A percentile compares a stretch with the other conserved stretches of the same genome.
These are phyloP conservation scores for Cataglyphis hispanica DNA, from an alignment of 1,140 invertebrate genomes.

Conservation along the genomic window DNA sequence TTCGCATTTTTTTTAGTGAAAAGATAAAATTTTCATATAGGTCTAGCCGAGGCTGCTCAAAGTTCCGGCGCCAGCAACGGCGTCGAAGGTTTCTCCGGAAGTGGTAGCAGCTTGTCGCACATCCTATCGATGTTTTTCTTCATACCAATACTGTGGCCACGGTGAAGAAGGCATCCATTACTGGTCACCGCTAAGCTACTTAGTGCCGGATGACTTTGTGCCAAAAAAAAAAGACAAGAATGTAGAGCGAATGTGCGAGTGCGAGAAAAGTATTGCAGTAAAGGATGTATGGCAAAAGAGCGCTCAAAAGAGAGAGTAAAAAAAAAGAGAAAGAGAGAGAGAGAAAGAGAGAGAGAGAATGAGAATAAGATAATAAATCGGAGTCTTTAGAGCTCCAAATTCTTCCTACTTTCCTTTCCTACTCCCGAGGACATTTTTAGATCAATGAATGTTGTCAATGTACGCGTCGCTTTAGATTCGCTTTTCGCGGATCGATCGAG, in stretches of 20 bases:
- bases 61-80: conserved; percentile 66
- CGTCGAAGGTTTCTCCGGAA: conserved; percentile 13
- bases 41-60: conserved; percentile 72
- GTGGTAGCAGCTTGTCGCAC: conserved; percentile 58
- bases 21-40: conserved; percentile 45
- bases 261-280: not conserved
- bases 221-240: conserved; percentile 72
- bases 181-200: conserved; percentile 66
- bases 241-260: conserved; percentile 51
- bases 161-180: conserved; percentile 72
- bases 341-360: conserved; percentile 10
- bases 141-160: conserved; percentile 68
- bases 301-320: not conserved
- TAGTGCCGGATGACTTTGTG: conserved; percentile 76
- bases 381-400: conserved; percentile 64
- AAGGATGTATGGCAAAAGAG: not conserved
- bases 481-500: conserved; percentile 51
- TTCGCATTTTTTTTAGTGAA: conserved; percentile 6
- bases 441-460: conserved; percentile 75
- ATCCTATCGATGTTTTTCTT: conserved; percentile 69
- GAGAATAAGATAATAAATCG: conserved; percentile 59
- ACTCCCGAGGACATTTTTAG: conserved; percentile 71
- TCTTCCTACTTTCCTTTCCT: conserved; percentile 74
- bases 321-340: not conserved
- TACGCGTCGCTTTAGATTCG: conserved; percentile 69